Evolutionary conservation across 2,113 vertebrate species (phyloP).

Genomic region (Tupaia tana): DNA sequence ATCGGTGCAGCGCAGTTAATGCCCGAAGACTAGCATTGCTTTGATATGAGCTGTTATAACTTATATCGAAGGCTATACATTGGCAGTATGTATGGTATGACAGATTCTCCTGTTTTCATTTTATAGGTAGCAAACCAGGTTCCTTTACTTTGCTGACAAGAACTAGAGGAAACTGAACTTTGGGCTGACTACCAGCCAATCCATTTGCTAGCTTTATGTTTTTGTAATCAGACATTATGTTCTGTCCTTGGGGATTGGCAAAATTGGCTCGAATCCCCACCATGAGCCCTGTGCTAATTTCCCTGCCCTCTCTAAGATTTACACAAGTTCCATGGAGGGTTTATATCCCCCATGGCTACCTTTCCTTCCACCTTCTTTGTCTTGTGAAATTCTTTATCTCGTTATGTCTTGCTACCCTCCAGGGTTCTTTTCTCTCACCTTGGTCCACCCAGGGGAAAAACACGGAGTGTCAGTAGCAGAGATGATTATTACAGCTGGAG

Average conservation of each 20-base stretch:
- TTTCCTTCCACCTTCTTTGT: not conserved
- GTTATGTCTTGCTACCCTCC: not conserved
- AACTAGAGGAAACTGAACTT: conserved; percentile 23
- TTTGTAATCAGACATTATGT: conserved; percentile 58
- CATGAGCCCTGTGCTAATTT: not conserved
- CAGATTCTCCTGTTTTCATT: conserved; percentile 25
- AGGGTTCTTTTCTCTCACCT: not conserved
- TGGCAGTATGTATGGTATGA: not conserved
- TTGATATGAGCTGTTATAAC: not conserved
- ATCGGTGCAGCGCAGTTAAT: too few species aligned
- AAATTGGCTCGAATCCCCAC: conserved; percentile 29
- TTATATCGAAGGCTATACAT: not conserved
- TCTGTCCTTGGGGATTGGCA: conserved; percentile 54
- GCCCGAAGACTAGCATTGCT: not conserved
- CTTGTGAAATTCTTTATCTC: not conserved
- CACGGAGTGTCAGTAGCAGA: rapidly evolving
- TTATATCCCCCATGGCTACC: not conserved
- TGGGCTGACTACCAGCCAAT: conserved; percentile 2
- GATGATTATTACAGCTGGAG: not conserved
- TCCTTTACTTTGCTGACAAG: conserved; percentile 49
- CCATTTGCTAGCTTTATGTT: conserved; percentile 27
- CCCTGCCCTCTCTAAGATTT: conserved; percentile 30
- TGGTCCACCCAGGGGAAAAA: not conserved
- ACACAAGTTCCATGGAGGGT: not conserved
- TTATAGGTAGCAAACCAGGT: not conserved